Conservation (phyloP, 2,888 invertebrate genomes). For the Actias luna region DNA sequence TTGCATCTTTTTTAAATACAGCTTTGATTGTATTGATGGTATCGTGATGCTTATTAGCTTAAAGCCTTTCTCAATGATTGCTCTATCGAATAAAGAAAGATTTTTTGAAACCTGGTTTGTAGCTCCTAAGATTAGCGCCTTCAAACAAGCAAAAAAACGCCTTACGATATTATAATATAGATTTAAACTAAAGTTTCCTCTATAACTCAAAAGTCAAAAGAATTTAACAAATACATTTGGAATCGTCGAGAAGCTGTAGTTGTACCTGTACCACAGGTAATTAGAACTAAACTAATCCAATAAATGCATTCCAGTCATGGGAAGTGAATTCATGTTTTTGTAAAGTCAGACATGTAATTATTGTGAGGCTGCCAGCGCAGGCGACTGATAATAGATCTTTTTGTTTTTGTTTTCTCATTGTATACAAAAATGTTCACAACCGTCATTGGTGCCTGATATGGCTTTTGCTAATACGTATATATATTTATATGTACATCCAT, state of each 20-base stretch:
- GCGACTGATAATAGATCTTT: slow-evolving; percentile 57
- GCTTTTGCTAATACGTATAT: slow-evolving; percentile 7
- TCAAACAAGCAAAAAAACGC: too few species aligned
- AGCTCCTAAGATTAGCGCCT: too few species aligned
- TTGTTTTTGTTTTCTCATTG: slow-evolving; percentile 63
- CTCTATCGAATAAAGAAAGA: too few species aligned
- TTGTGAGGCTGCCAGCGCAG: slow-evolving; percentile 44
- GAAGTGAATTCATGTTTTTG: slow-evolving; percentile 70
- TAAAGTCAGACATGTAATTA: slow-evolving; percentile 52
- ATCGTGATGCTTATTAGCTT: too few species aligned
- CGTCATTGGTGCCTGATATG: slow-evolving; percentile 30
- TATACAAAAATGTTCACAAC: slow-evolving; percentile 45
- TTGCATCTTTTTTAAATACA: too few species aligned
- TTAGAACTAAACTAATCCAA: slow-evolving; percentile 14
- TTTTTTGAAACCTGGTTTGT: too few species aligned
- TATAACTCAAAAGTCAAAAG: too few species aligned
- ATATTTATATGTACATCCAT: neutral
- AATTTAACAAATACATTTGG: neutral
- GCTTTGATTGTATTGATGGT: too few species aligned
- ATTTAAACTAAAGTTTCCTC: too few species aligned
- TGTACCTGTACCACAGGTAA: too few species aligned
- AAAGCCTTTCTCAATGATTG: too few species aligned
- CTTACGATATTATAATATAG: too few species aligned
- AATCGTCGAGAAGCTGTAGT: neutral
- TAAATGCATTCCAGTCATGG: slow-evolving; percentile 65